A percentile compares a stretch with the other conserved stretches of the same genome.
These are phyloP conservation scores for Brachionus sp. DNA, from an alignment of 1,140 invertebrate genomes.

Conservation along the genomic window DNA sequence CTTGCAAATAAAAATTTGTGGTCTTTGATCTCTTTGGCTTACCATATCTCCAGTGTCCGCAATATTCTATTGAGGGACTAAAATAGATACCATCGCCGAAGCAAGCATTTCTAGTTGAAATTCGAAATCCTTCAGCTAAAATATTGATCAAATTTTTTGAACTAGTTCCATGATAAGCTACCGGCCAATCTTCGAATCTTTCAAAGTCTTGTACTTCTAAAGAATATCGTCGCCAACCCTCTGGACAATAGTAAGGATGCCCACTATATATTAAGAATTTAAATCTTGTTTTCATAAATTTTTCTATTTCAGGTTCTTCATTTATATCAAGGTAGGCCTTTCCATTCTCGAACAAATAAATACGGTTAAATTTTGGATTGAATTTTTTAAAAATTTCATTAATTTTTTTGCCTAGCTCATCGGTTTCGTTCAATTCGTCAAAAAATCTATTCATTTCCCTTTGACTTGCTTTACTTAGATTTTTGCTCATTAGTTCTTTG, in stretches of 20 bases:
- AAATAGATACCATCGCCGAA: background rate
- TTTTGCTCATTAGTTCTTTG: background rate
- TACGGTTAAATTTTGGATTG: background rate
- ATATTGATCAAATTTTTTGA: background rate
- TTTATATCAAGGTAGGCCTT: background rate
- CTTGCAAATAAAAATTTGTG: background rate
- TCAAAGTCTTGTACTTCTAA: background rate
- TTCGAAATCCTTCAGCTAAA: background rate
- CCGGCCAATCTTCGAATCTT: background rate
- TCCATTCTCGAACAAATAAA: background rate
- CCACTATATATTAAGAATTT: background rate
- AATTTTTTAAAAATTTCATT: background rate
- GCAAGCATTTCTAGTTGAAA: background rate
- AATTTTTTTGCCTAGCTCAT: background rate
- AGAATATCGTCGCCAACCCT: background rate
- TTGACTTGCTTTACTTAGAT: background rate
- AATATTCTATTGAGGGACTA: background rate
- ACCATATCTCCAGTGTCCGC: background rate
- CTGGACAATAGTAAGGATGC: background rate
- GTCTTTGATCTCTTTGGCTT: background rate
- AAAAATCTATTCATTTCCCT: background rate
- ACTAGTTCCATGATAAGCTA: background rate
- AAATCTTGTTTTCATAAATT: slow-evolving; percentile 1
- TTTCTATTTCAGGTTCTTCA: background rate
- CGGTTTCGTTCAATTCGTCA: background rate